These are phyloP conservation scores for Sebastes steindachneri DNA, from an alignment of 2,797 vertebrate genomes.

Conservation along the genomic window DNA sequence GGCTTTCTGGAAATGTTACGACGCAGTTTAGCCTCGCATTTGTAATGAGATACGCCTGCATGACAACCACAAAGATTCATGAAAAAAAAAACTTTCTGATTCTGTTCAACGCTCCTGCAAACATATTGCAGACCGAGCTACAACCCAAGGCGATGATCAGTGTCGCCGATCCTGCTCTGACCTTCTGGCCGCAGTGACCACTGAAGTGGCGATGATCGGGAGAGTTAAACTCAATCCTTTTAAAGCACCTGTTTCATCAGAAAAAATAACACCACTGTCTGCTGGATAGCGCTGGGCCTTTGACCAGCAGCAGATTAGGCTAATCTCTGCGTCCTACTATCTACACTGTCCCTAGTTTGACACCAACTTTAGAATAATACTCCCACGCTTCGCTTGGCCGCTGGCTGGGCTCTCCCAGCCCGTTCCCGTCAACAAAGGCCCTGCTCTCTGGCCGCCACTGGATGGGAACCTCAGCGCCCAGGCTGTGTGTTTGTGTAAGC, in stretches of 20 bases:
- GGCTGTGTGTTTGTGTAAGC: conserved; percentile 69
- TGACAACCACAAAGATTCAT: neutral
- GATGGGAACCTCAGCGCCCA: conserved; percentile 66
- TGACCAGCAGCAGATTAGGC: conserved; percentile 58
- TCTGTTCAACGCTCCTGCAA: neutral
- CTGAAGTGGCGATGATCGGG: conserved; percentile 41
- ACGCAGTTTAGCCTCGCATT: neutral
- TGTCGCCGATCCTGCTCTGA: conserved; percentile 21
- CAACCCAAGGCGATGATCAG: neutral
- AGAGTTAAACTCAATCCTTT: conserved; percentile 56
- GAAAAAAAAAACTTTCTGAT: too few species aligned
- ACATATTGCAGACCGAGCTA: neutral
- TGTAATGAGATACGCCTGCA: neutral
- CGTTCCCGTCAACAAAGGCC: conserved; percentile 61
- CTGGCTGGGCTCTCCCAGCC: conserved; percentile 47
- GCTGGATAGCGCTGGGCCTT: conserved; percentile 29
- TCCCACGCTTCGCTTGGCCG: conserved; percentile 64
- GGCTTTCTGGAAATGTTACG: conserved; percentile 33
- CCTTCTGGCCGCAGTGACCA: conserved; percentile 36
- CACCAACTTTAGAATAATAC: conserved; percentile 74
- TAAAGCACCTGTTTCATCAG: conserved; percentile 59
- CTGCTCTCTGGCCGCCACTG: conserved; percentile 39
- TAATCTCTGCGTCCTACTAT: conserved; percentile 69
- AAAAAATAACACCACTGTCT: conserved; percentile 66
- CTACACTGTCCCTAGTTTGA: conserved; percentile 76